Conservation (phyloP, 2,888 invertebrate genomes). For the Epinotia ramella region DNA sequence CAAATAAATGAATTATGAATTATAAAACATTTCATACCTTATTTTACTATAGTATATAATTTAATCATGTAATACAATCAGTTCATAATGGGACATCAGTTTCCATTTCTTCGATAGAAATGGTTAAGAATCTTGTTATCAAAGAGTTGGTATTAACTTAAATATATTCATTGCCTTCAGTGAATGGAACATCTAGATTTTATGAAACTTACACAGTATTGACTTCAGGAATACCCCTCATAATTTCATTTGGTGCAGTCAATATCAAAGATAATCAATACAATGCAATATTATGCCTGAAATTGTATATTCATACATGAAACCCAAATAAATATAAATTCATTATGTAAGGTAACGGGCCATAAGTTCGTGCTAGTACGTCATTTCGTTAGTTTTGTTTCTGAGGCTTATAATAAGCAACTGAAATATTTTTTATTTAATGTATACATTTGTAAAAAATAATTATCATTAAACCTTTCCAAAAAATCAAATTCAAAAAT, state of each 20-base stretch:
- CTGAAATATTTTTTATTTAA: too few species aligned
- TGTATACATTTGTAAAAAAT: too few species aligned
- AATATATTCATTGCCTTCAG: conserved; percentile 7
- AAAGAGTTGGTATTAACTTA: conserved; percentile 4
- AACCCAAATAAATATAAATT: neutral
- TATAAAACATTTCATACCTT: conserved; percentile 28
- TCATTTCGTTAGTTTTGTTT: too few species aligned
- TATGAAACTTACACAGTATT: neutral
- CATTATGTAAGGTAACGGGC: too few species aligned
- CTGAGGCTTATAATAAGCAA: too few species aligned
- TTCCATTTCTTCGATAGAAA: conserved; percentile 23
- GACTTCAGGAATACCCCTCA: neutral
- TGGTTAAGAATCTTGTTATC: conserved; percentile 21
- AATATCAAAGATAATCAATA: too few species aligned
- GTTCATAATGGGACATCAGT: conserved; percentile 25
- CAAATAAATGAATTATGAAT: too few species aligned
- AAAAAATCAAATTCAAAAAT: too few species aligned
- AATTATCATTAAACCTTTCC: too few species aligned
- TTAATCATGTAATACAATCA: conserved; percentile 38
- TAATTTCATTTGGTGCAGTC: neutral
- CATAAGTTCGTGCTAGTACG: too few species aligned
- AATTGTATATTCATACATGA: neutral
- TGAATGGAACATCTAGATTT: neutral
- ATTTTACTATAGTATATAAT: conserved; percentile 35
- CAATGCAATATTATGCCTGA: too few species aligned